Evolutionary conservation across 2,888 invertebrate genomes (phyloP).

Genomic region (Hololepta plana): DNA sequence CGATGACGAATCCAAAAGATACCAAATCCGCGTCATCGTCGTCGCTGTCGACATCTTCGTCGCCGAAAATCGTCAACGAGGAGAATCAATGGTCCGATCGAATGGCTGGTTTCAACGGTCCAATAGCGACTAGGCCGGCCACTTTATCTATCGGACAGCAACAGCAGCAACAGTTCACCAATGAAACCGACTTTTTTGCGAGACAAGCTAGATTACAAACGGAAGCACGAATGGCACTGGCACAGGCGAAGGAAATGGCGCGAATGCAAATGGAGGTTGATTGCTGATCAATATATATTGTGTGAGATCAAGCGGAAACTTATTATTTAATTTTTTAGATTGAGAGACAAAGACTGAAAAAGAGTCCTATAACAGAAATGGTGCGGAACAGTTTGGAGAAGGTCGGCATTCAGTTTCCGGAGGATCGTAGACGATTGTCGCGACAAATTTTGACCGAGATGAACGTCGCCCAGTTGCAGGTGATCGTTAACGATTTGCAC

Average conservation of each 20-base stretch:
- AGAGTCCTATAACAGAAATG: constrained; percentile 75
- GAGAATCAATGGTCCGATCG: not conserved
- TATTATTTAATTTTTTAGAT: constrained; percentile 21
- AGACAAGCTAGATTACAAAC: constrained; percentile 68
- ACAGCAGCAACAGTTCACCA: constrained; percentile 29
- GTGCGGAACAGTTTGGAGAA: constrained; percentile 61
- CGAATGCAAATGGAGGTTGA: constrained; percentile 75
- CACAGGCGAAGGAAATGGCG: constrained; percentile 83
- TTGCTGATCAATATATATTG: not conserved
- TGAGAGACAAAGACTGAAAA: constrained; percentile 49
- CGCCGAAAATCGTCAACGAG: not conserved
- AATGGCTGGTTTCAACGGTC: too few species aligned
- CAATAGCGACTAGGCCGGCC: constrained; percentile 18
- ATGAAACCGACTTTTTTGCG: constrained; percentile 64
- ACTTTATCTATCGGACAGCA: constrained; percentile 28
- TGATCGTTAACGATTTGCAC: constrained; percentile 87
- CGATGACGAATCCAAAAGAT: constrained; percentile 23
- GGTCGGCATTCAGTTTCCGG: constrained; percentile 67
- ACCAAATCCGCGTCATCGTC: constrained; percentile 16
- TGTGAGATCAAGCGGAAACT: constrained; percentile 1
- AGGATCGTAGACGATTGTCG: constrained; percentile 66
- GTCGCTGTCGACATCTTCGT: constrained; percentile 8
- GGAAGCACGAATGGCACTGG: constrained; percentile 71
- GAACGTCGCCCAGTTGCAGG: constrained; percentile 86
- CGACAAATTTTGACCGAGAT: constrained; percentile 77